These are phyloP conservation scores for Percina caprodes DNA, from an alignment of 2,113 vertebrate species.

Conservation along the genomic window DNA sequence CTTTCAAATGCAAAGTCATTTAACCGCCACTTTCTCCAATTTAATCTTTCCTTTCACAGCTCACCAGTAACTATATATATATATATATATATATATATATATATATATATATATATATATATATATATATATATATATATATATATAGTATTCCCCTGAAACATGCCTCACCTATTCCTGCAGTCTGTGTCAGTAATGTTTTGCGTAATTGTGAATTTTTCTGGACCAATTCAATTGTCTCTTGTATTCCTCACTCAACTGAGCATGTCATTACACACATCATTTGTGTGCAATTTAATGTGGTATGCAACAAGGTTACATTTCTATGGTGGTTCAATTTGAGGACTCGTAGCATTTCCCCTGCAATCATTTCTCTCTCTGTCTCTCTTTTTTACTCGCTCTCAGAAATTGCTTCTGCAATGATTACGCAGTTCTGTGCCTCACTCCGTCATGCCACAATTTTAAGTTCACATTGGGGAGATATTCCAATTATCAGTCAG, in stretches of 20 bases:
- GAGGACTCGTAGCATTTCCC: slow-evolving; percentile 52
- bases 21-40: slow-evolving; percentile 22
- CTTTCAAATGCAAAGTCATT: slow-evolving; percentile 43
- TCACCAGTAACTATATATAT: slow-evolving; percentile 18
- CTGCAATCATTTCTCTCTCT: slow-evolving; percentile 63
- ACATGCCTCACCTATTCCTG: slow-evolving; percentile 19
- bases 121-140: no score
- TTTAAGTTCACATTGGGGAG: slow-evolving; percentile 55
- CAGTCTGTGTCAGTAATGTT: slow-evolving; percentile 45
- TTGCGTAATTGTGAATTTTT: slow-evolving; percentile 67
- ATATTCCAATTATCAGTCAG: slow-evolving; percentile 58
- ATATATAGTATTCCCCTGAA: not conserved
- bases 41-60: slow-evolving; percentile 16
- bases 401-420: slow-evolving; percentile 62
- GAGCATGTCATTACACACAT: slow-evolving; percentile 72
- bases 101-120: no score
- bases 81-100: not conserved
- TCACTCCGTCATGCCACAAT: slow-evolving; percentile 53
- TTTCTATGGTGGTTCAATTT: slow-evolving; percentile 66
- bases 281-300: slow-evolving; percentile 71
- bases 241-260: slow-evolving; percentile 67
- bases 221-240: slow-evolving; percentile 71
- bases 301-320: slow-evolving; percentile 66
- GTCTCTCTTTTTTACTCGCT: slow-evolving; percentile 33
- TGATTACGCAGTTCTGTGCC: slow-evolving; percentile 38